A percentile compares a stretch with the other conserved stretches of the same genome.
These are phyloP conservation scores for Acanthosoma haemorrhoidale DNA, from an alignment of 2,888 invertebrate genomes.

Conservation along the genomic window DNA sequence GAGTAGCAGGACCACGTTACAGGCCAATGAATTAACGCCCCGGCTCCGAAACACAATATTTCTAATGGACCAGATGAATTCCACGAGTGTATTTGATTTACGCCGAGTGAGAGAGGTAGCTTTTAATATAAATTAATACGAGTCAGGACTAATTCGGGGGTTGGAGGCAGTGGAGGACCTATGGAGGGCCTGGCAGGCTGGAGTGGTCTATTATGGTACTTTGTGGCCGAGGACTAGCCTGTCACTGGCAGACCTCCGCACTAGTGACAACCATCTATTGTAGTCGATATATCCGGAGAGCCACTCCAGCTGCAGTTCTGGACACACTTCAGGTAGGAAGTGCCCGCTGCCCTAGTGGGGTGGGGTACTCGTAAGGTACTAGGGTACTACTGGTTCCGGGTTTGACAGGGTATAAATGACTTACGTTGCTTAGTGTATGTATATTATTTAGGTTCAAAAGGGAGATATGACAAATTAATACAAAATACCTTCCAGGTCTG, in stretches of 20 bases:
- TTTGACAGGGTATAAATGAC: too few species aligned
- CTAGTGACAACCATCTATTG: conserved; percentile 7
- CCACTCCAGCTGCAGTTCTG: not conserved
- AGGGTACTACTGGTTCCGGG: too few species aligned
- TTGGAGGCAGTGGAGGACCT: too few species aligned
- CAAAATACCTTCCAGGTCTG: too few species aligned
- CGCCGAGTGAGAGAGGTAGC: not conserved
- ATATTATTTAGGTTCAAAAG: too few species aligned
- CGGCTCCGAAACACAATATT: not conserved
- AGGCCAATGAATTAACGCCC: not conserved
- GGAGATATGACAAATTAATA: too few species aligned
- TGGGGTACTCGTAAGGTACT: too few species aligned
- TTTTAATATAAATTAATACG: not conserved
- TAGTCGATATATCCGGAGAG: not conserved
- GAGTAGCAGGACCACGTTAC: not conserved
- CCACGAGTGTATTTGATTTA: not conserved
- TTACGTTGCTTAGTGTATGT: too few species aligned
- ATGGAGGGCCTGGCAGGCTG: too few species aligned
- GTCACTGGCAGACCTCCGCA: conserved; percentile 8
- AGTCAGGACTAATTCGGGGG: not conserved
- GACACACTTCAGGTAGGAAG: too few species aligned
- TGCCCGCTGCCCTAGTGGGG: too few species aligned
- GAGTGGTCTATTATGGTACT: not conserved
- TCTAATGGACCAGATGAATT: not conserved
- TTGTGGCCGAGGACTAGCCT: not conserved